Base-by-base conservation (phyloP, 2,888 invertebrate genomes). In the Neuroscelio doddi region DNA sequence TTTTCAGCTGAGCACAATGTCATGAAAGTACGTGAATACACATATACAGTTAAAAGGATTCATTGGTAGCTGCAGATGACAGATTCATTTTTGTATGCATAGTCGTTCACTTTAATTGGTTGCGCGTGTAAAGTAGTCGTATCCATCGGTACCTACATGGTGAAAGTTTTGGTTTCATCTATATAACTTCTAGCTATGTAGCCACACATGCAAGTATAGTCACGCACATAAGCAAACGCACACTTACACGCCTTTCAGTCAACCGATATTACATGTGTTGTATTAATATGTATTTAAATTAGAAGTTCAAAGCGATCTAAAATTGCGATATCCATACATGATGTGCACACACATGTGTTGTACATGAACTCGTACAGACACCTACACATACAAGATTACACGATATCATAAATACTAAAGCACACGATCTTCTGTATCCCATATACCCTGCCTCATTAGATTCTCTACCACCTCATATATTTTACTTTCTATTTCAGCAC, bases 221-320 rank as follows among this genome's bases (percentile, higher is more conserved):
- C 34, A 42, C 32, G 45, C 45, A 51, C 21, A 34, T 8, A 5
- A 32, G 44, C 50, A 21, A 15, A 50, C 34, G 15, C 27, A 47
- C 42, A n/a, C 41, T 49, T 30, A 47, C 47, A 24, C 47, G 49
- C 52, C 52, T 46, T 61, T 49, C 34, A 39, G 10, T 46, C 55
- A 46, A 42, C 59, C 64, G 46, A 26, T 47, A 57, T 72, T 75
- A 73, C 72, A 74, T 71, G 74, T 75, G 77, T 75, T 72, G 67
- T 75, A 78, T 79, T 80, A 79, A 79, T 79, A 79, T 79, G 74
- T 75, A 79, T 79, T 80, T 79, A 77, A 79, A 80, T 80, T 74
- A 75, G 73, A 59, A 71, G 69, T 68, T 78, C 76, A 79, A 78
- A 79, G 78, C 68, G 68, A 70, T 59, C 63, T 64, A 55, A 74